Percentiles rank a stretch among this genome's conserved stretches.
Conservation (phyloP, 2,113 vertebrate species). For the Stigmatopora nigra region DNA sequence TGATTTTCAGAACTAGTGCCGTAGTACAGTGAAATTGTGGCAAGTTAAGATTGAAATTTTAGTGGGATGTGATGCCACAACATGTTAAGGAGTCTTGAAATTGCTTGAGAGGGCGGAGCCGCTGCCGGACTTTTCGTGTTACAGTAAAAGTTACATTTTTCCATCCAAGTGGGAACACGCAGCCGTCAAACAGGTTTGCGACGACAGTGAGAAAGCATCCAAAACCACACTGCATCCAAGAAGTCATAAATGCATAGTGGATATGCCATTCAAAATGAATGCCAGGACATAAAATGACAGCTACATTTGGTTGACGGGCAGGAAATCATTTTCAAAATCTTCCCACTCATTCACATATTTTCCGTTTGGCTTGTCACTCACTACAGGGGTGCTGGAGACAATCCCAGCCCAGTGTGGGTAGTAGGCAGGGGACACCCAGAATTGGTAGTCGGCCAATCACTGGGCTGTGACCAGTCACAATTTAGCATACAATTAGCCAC, state of each 20-base stretch:
- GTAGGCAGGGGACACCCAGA: too few relatives aligned
- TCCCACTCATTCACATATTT: too few relatives aligned
- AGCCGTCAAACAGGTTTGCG: conserved; percentile 2
- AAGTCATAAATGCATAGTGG: neutral
- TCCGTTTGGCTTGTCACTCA: too few relatives aligned
- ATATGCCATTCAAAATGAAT: neutral
- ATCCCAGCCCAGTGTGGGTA: too few relatives aligned
- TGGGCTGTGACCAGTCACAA: too few relatives aligned
- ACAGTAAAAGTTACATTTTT: neutral
- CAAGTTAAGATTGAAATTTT: neutral
- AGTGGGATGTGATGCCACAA: neutral
- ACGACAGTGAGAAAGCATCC: neutral
- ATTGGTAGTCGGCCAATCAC: too few relatives aligned
- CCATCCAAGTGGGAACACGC: neutral
- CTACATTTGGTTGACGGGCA: too few relatives aligned
- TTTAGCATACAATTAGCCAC: too few relatives aligned
- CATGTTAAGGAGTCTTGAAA: neutral
- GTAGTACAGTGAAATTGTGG: neutral
- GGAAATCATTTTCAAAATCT: too few relatives aligned
- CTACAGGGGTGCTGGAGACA: too few relatives aligned
- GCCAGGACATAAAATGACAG: too few relatives aligned
- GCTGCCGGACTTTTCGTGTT: neutral
- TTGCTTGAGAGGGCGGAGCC: neutral
- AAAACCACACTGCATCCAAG: neutral
- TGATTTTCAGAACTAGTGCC: neutral